Evolutionary conservation across 1,140 invertebrate species (phyloP), one percentile per base, ranked within the genome.

Genomic region (Drosophila littoralis): DNA sequence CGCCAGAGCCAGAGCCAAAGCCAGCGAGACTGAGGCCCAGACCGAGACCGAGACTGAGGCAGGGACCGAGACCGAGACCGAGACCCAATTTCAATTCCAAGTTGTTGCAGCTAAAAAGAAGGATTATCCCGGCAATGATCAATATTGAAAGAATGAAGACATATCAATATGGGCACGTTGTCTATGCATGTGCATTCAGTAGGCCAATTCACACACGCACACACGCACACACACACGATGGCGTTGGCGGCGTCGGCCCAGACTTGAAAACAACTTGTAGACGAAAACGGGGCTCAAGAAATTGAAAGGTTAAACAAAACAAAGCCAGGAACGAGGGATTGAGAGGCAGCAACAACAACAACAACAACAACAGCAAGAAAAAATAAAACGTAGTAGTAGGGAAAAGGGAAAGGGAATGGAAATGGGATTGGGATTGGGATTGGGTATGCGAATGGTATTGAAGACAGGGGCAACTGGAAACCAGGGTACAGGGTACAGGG

Each of bases 71-170:
- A 58, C 61, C 69, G 38, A 60, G 63, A 67, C 70, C 70, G 54
- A 75, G 51, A 68, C 45, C 66, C 66, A 73, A 73, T 60, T 60
- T 36, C 58, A 42, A 51, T 64, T 64, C 48, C 28, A 45, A 55
- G 73, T 66, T 71, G 74, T 59, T 71, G 68, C 67, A 72, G 74
- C 54, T 65, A 65, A 76, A 72, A 76, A 72, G 79, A 88, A 88
- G 84, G 84, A 88, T 88, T 88, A 88, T 88, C 84, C 84, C 74
- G 84, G 84, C 84, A 89, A 88, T 89, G 84, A 88, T 88, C 84
- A 84, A 74, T 76, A 82, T 76, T 57, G 73, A 77, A 68, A 84
- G 84, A 80, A 89, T 88, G 70, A 89, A 88, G 84, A 84, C 84
- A 89, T 86, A 79, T 80, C 83, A 88, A 81, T 79, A 88, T 78